Conservation (phyloP, 2,888 invertebrate genomes). For the Eupithecia pulchellata region DNA sequence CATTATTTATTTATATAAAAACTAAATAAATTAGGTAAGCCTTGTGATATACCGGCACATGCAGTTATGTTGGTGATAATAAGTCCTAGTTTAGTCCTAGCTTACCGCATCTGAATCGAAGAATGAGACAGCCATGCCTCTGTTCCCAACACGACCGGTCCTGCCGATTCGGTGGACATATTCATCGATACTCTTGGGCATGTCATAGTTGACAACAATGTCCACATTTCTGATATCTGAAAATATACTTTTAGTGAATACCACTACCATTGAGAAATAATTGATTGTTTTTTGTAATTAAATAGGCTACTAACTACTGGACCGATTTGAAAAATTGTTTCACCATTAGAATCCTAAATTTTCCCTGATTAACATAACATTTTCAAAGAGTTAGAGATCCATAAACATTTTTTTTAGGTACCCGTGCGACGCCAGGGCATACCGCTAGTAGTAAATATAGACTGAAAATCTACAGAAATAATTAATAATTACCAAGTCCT, state of each 20-base stretch:
- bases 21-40: too few species aligned
- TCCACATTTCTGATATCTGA: conserved; percentile 93
- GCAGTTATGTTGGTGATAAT: too few species aligned
- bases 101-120: conserved; percentile 86
- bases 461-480: neutral
- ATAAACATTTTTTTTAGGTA: too few species aligned
- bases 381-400: too few species aligned
- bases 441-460: neutral
- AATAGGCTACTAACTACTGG: too few species aligned
- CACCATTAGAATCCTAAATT: too few species aligned
- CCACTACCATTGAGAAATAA: too few species aligned
- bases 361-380: too few species aligned
- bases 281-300: too few species aligned
- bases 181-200: conserved; percentile 95
- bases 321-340: too few species aligned
- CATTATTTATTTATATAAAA: too few species aligned
- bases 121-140: conserved; percentile 95
- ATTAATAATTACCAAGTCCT: conserved; percentile 88
- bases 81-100: neutral
- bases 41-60: neutral
- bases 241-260: conserved; percentile 32
- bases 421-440: too few species aligned
- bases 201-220: conserved; percentile 96
- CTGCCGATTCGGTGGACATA: conserved; percentile 98
- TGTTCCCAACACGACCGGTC: conserved; percentile 96